These are phyloP conservation scores for Oasisia sp. DNA, from an alignment of 2,888 invertebrate species.

Conservation along the genomic window DNA sequence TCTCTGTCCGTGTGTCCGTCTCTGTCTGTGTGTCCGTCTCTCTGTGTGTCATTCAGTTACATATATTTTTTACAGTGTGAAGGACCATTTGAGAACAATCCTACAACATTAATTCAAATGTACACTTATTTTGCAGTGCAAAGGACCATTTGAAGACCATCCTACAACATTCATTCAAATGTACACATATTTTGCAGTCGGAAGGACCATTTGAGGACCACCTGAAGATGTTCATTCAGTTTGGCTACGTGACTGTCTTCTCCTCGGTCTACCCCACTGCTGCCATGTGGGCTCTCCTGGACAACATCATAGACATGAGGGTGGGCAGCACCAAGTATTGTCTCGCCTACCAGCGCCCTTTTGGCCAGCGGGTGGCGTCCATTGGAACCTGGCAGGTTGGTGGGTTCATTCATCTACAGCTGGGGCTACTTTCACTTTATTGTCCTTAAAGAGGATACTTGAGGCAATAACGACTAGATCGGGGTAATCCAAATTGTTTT, in stretches of 20 bases:
- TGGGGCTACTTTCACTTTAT: no score
- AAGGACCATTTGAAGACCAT: conserved; percentile 29
- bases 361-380: conserved; percentile 71
- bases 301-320: conserved; percentile 80
- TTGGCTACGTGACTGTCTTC: conserved; percentile 82
- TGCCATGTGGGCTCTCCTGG: conserved; percentile 78
- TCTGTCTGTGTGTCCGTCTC: no score
- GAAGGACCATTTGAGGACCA: conserved; percentile 76
- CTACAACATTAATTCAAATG: no score
- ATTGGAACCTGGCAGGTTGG: conserved; percentile 79
- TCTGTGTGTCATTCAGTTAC: no score
- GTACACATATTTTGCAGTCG: neutral
- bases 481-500: no score
- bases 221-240: conserved; percentile 81
- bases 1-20: no score
- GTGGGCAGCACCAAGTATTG: conserved; percentile 82
- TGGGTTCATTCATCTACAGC: neutral
- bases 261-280: conserved; percentile 82
- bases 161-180: conserved; percentile 72
- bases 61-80: no score
- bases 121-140: neutral
- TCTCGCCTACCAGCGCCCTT: conserved; percentile 76
- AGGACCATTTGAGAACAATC: neutral
- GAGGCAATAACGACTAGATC: no score
- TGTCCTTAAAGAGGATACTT: no score